These are phyloP conservation scores for Spheniscus mendiculus DNA, from an alignment of 2,113 vertebrate genomes.

Conservation along the genomic window DNA sequence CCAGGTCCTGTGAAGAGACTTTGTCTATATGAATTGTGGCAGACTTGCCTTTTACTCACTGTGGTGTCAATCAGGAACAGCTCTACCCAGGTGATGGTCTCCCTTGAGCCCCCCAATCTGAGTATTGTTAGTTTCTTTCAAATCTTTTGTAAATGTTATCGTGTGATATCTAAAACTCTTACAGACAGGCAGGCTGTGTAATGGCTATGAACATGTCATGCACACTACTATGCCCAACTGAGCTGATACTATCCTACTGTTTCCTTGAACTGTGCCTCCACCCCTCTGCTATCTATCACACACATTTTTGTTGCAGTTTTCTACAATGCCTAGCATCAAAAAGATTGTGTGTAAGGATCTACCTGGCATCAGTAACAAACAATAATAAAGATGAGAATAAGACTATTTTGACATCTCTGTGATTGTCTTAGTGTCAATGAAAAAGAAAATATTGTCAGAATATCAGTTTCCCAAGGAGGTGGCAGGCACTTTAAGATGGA, in stretches of 20 bases:
- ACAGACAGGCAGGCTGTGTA: background rate
- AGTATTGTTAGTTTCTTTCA: background rate
- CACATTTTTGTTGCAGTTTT: background rate
- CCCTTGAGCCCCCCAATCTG: background rate
- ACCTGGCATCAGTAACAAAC: background rate
- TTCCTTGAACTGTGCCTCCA: background rate
- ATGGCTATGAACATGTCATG: fast-evolving
- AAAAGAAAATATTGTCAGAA: background rate
- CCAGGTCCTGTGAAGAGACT: background rate
- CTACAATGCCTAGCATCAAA: background rate
- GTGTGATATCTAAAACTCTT: background rate
- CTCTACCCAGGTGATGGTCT: background rate
- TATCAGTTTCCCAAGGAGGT: background rate
- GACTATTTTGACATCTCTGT: background rate
- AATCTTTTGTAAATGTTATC: background rate
- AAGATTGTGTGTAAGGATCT: background rate
- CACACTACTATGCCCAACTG: background rate
- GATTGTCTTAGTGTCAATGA: background rate
- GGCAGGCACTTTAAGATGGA: background rate
- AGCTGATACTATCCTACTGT: background rate
- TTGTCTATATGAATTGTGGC: background rate
- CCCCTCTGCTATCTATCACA: background rate
- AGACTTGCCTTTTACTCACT: background rate
- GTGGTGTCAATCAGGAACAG: background rate
- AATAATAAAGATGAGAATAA: background rate